Percentiles rank a stretch among this genome's conserved stretches.
Evolutionary conservation across 2,113 vertebrate species (phyloP).

Genomic region (Xyliphius kryptos): DNA sequence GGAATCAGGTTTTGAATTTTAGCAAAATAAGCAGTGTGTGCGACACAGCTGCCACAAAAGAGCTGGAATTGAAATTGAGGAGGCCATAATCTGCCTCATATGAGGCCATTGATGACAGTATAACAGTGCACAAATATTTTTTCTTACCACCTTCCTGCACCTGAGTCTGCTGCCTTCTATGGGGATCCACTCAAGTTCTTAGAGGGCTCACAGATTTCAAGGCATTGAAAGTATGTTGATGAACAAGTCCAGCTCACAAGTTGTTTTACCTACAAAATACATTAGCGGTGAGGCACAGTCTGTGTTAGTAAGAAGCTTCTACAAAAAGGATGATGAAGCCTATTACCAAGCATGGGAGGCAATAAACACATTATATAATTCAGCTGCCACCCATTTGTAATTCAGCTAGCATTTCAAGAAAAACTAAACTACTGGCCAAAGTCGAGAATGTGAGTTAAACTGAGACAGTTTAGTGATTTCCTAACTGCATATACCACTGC

Average conservation of each 20-base stretch:
- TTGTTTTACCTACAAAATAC: conserved; percentile 44
- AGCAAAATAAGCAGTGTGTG: conserved; percentile 33
- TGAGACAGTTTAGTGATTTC: conserved; percentile 41
- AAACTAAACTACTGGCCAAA: conserved; percentile 39
- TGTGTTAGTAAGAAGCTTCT: conserved; percentile 39
- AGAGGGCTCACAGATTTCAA: conserved; percentile 42
- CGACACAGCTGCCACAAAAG: conserved; percentile 35
- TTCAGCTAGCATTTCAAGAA: conserved; percentile 30
- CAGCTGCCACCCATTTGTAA: conserved; percentile 35
- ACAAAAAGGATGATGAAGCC: conserved; percentile 29
- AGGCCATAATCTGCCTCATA: conserved; percentile 21
- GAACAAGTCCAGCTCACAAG: conserved; percentile 36
- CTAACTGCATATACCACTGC: conserved; percentile 34
- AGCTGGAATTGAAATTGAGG: conserved; percentile 32
- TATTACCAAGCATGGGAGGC: conserved; percentile 35
- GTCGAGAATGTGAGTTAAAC: conserved; percentile 22
- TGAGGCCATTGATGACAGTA: background rate
- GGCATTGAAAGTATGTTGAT: conserved; percentile 33
- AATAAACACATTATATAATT: conserved; percentile 15
- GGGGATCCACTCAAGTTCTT: conserved; percentile 37
- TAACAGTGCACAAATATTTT: background rate
- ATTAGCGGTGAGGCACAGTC: conserved; percentile 29
- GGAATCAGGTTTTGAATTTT: too few relatives aligned
- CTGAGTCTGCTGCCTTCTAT: conserved; percentile 36
- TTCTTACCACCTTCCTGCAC: conserved; percentile 31